phyloP scores from a whole-genome alignment of 2,113 vertebrate genomes.

The Catharus fuscescens region DNA sequence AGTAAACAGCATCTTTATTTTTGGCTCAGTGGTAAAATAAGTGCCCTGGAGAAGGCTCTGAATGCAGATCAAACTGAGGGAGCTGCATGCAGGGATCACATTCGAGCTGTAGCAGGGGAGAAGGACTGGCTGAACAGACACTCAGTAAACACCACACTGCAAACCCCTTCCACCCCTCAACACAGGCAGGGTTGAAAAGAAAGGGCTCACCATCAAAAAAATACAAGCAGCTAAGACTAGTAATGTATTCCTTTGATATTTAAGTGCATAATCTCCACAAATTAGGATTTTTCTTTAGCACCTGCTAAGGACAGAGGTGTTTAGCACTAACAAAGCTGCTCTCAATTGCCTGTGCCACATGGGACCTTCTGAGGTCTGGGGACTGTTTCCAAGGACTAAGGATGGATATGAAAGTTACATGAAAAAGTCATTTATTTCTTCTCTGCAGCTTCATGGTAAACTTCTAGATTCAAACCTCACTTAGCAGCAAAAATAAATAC shows the following conservation, averaged over 20 bases:
- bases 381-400: background rate
- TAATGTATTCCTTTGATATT: background rate
- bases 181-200: background rate
- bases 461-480: background rate
- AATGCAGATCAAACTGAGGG: background rate
- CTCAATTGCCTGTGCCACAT: background rate
- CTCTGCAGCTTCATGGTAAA: background rate
- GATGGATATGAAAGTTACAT: background rate
- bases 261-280: background rate
- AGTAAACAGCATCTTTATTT: background rate
- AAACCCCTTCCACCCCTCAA: background rate
- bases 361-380: background rate
- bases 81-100: background rate
- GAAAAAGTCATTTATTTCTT: background rate
- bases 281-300: background rate
- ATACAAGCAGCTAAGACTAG: background rate
- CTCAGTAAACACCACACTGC: background rate
- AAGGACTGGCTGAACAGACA: background rate
- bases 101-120: background rate
- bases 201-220: conserved; percentile 5
- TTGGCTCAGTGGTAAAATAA: background rate
- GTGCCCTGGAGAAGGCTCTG: background rate
- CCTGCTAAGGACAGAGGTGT: background rate
- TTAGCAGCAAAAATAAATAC: background rate
- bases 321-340: background rate